phyloP scores from a whole-genome alignment of 2,113 vertebrate genomes.

The crab-eating macaque (Macaca fascicularis) region T2T-MFA8v1.1 NC_088376.1:50651001-50651500 shows the following conservation, averaged over 20 bases:
- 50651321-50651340: not conserved
- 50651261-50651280: not conserved
- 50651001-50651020: slow-evolving; percentile 59
- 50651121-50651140: not conserved
- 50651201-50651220: not conserved
- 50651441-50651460: not conserved
- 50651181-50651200: not conserved
- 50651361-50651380: not conserved
- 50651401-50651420: not conserved
- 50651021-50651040: slow-evolving; percentile 58
- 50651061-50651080: slow-evolving; percentile 14
- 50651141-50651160: not conserved
- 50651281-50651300: not conserved
- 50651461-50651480: too few relatives aligned
- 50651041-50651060: slow-evolving; percentile 47
- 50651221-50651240: not conserved
- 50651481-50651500: not conserved
- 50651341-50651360: not conserved
- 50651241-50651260: not conserved
- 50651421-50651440: not conserved
- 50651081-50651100: slow-evolving; percentile 17
- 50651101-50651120: not conserved
- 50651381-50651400: not conserved
- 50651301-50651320: not conserved
- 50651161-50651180: not conserved